A percentile compares a stretch with the other conserved stretches of the same genome.
These are phyloP conservation scores for Merodon equestris DNA, from an alignment of 2,888 invertebrate species.

Conservation along the genomic window DNA sequence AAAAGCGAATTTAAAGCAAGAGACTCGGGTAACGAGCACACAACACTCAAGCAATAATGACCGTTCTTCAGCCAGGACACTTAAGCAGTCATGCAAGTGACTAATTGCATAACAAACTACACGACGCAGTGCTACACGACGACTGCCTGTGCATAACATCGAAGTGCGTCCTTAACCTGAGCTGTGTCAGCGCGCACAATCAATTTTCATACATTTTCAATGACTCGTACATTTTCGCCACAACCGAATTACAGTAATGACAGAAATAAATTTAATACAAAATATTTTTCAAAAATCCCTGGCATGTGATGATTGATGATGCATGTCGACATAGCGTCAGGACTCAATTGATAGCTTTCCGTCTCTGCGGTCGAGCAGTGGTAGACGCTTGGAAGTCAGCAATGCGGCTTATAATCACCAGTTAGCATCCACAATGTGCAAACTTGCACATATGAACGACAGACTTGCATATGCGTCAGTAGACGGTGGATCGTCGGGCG, in stretches of 20 bases:
- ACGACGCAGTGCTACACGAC: too few species aligned
- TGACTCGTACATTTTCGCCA: conserved; percentile 1
- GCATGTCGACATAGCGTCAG: conserved; percentile 7
- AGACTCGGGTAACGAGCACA: background rate
- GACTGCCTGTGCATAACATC: conserved; percentile 49
- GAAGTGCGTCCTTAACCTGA: too few species aligned
- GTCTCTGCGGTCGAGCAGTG: conserved; percentile 43
- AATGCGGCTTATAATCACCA: background rate
- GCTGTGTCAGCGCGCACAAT: conserved; percentile 26
- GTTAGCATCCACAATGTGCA: background rate
- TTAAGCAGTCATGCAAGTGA: conserved; percentile 61
- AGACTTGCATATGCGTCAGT: too few species aligned
- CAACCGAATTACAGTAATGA: too few species aligned
- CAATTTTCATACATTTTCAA: conserved; percentile 48
- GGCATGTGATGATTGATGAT: too few species aligned
- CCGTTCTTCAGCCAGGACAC: conserved; percentile 33
- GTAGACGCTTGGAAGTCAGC: conserved; percentile 25
- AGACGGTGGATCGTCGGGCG: conserved; percentile 22
- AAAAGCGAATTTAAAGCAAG: conserved; percentile 23
- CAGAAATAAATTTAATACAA: conserved; percentile 47
- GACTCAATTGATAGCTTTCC: conserved; percentile 38
- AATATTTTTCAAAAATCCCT: too few species aligned
- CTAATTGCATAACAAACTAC: too few species aligned
- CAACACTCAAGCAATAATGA: conserved; percentile 19
- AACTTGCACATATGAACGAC: conserved; percentile 9